Evolutionary conservation across 2,113 vertebrate species (phyloP), one percentile per base, ranked within the genome.

Genomic region (Tragelaphus buxtoni): DNA sequence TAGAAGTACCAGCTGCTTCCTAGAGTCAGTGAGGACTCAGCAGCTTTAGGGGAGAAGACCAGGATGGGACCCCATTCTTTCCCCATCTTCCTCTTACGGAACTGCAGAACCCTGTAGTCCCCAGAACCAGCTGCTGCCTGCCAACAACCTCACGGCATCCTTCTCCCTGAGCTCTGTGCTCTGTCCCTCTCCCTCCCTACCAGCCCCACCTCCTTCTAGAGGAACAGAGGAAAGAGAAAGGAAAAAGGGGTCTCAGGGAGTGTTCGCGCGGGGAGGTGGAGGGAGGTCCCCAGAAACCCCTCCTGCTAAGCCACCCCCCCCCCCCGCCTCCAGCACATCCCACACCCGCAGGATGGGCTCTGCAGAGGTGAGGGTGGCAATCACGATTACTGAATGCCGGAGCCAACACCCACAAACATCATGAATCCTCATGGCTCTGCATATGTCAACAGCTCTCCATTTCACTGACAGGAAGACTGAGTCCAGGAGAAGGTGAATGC

Each of bases 231-330:
- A 92, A 30, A 84, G 53, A 63, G 11, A 58, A 79, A 53, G 20
- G 30, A 22, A 47, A 79, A 80, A 76, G 61, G 55, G 20, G n/a
- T 42, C 56, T 96, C 82, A 20, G 28, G 18, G 74, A 69, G 22
- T 7, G 47, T 35, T 7, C 6, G 0, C 0, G 0, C 1, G 0
- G 0, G 4, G 39, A 55, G 18, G 18, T 32, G 20, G 30, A 32
- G 3, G 65, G 28, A 61, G 45, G 80, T 20, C 69, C 16, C 4
- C 63, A 74, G 51, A 35, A 10, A 79, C 47, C 28, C 30, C 16
- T 45, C n/a, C 24, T 49, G 18, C 14, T 49, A 65, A 30, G 32
- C 17, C 30, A 12, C 58, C 16, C 12, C 42, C 42, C 58, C 16
- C 12, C 42, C 42, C 42, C 5, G 42, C 22, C 58, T 49, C 51